These are phyloP conservation scores for Proterorhinus semilunaris DNA, from an alignment of 2,113 vertebrate genomes.

Conservation along the genomic window DNA sequence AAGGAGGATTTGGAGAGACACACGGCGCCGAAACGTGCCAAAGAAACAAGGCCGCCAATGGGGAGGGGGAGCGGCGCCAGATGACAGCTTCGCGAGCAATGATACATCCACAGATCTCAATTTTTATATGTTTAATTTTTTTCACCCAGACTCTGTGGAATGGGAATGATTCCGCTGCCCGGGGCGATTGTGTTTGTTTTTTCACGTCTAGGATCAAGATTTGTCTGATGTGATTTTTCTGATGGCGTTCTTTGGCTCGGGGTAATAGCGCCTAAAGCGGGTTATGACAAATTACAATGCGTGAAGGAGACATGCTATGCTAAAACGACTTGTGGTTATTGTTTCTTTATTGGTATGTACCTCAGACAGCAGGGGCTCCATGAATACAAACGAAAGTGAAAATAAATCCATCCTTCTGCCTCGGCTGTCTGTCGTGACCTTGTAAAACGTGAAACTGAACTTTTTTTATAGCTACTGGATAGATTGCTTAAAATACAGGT, in stretches of 20 bases:
- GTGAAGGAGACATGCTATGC: no score
- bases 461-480: no score
- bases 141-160: slow-evolving; percentile 7
- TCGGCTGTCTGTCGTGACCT: no score
- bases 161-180: slow-evolving; percentile 22
- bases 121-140: slow-evolving; percentile 23
- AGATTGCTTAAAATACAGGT: no score
- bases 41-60: slow-evolving; percentile 23
- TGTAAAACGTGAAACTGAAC: no score
- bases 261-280: not conserved
- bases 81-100: not conserved
- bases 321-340: no score
- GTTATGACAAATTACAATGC: not conserved
- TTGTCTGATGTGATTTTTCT: slow-evolving; percentile 12
- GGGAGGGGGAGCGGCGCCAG: slow-evolving; percentile 25
- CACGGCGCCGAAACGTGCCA: slow-evolving; percentile 13
- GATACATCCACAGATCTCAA: not conserved
- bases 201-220: slow-evolving; percentile 12
- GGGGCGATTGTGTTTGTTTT: slow-evolving; percentile 14
- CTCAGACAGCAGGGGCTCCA: no score
- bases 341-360: no score
- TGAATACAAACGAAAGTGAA: no score
- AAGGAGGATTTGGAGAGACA: slow-evolving; percentile 28
- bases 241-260: not conserved
- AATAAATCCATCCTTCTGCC: no score